These are phyloP conservation scores for Formica exsecta DNA, from an alignment of 1,140 invertebrate genomes.

Conservation along the genomic window DNA sequence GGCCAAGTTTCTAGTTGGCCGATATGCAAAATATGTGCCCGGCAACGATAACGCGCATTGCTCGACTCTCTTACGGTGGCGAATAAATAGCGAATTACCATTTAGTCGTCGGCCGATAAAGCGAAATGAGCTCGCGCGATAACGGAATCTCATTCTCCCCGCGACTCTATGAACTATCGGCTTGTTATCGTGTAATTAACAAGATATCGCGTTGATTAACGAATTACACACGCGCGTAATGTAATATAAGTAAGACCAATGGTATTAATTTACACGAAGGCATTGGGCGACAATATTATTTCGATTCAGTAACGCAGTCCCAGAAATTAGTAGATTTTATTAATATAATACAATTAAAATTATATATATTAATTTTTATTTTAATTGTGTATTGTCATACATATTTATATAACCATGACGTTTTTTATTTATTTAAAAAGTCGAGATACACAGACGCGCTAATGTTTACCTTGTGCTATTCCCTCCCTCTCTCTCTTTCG, in stretches of 20 bases:
- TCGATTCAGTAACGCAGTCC: no score
- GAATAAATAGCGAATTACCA: constrained; percentile 83
- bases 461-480: neutral
- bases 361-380: neutral
- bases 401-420: neutral
- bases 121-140: constrained; percentile 77
- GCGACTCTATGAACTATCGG: constrained; percentile 70
- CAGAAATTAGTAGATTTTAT: neutral
- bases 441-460: neutral
- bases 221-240: constrained; percentile 64
- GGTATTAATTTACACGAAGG: neutral
- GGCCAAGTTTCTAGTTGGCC: constrained; percentile 62
- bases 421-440: neutral
- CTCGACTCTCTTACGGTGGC: constrained; percentile 58
- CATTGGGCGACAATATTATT: neutral
- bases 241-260: neutral
- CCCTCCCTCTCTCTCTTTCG: neutral
- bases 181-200: constrained; percentile 77
- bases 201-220: constrained; percentile 75
- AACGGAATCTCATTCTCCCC: constrained; percentile 75
- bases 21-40: constrained; percentile 69
- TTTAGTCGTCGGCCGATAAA: constrained; percentile 81
- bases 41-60: constrained; percentile 70
- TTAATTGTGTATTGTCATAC: no score
- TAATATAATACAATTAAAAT: neutral